phyloP scores from a whole-genome alignment of 2,797 vertebrate species.

The Sus cebifrons region DNA sequence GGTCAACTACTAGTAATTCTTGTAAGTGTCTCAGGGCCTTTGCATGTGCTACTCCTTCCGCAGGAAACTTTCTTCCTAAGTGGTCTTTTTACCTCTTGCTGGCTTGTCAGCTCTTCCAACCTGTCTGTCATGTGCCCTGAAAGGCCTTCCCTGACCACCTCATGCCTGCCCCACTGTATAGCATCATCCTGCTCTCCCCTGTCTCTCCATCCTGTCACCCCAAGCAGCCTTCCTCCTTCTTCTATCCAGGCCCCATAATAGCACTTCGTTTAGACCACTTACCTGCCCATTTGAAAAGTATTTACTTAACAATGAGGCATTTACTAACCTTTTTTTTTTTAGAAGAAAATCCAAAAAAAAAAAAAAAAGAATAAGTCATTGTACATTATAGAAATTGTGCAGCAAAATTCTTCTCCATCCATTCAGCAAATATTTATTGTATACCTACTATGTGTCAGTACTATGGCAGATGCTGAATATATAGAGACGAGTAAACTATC shows the following conservation, averaged over 20 bases:
- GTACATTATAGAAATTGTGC: background rate
- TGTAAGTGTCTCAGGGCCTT: background rate
- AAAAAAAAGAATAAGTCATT: background rate
- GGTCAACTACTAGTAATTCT: background rate
- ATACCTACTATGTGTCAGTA: background rate
- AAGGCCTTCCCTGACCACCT: background rate
- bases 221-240: accelerated
- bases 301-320: background rate
- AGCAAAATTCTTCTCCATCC: background rate
- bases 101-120: background rate
- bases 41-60: background rate
- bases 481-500: background rate
- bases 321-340: background rate
- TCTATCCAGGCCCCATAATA: background rate
- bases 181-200: accelerated
- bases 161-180: accelerated
- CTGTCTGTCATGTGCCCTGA: background rate
- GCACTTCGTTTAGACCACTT: background rate
- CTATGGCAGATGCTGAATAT: accelerated
- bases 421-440: background rate
- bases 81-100: background rate
- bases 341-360: background rate
- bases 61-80: background rate
- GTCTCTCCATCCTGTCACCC: too few relatives aligned
- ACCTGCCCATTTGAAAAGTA: background rate